Conservation (phyloP, 2,113 vertebrate species). For the Melierax canorus region DNA sequence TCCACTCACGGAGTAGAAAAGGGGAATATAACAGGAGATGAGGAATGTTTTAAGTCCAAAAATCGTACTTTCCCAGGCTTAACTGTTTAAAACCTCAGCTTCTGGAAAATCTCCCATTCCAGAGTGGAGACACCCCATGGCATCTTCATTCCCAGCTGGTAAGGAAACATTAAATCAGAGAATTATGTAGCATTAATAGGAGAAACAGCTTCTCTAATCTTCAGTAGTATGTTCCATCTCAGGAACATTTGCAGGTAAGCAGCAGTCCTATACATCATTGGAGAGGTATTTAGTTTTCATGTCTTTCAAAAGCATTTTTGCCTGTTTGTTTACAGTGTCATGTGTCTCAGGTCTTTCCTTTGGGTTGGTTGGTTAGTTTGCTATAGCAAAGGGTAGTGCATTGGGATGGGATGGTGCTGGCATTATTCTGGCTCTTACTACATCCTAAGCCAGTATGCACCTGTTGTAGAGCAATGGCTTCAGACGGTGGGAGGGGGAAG, state of each 20-base stretch:
- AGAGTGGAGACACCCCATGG: not conserved
- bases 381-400: not conserved
- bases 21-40: not conserved
- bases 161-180: not conserved
- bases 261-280: not conserved
- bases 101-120: not conserved
- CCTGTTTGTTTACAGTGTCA: not conserved
- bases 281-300: not conserved
- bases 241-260: not conserved
- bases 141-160: not conserved
- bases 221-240: not conserved
- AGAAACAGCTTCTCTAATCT: not conserved
- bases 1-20: not conserved
- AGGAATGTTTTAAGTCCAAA: not conserved
- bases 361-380: not conserved
- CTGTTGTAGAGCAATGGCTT: not conserved
- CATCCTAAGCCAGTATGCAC: not conserved
- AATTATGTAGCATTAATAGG: not conserved
- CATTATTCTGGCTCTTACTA: not conserved
- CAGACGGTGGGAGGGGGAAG: not conserved
- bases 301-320: not conserved
- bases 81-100: not conserved
- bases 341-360: not conserved
- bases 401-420: not conserved
- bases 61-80: not conserved